Evolutionary conservation across 2,888 invertebrate genomes (phyloP).

Genomic region (Tholera decimalis): DNA sequence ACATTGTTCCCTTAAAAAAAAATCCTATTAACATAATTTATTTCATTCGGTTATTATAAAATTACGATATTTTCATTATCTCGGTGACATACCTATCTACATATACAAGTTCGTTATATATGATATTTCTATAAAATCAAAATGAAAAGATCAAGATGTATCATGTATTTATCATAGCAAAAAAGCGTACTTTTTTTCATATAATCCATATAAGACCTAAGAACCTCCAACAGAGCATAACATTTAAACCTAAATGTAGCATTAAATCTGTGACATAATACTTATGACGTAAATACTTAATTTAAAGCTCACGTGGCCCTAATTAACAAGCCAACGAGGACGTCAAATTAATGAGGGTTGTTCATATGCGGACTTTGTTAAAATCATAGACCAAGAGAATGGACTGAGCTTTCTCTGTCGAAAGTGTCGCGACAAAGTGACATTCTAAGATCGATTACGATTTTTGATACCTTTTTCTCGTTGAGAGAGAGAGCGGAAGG

Average conservation of each 20-base stretch:
- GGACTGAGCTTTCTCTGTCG: not conserved
- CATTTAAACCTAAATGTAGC: not conserved
- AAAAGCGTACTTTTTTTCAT: too few relatives aligned
- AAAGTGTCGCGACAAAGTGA: not conserved
- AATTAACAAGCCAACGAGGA: conserved; percentile 60
- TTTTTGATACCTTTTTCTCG: too few relatives aligned
- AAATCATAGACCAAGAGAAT: not conserved
- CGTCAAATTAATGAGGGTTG: conserved; percentile 62
- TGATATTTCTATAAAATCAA: too few relatives aligned
- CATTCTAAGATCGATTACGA: not conserved
- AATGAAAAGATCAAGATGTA: too few relatives aligned
- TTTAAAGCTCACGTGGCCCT: conserved; percentile 46
- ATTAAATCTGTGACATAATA: conserved; percentile 20
- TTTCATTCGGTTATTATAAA: too few relatives aligned
- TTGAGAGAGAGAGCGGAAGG: too few relatives aligned
- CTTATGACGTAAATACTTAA: conserved; percentile 42
- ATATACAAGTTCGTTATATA: too few relatives aligned
- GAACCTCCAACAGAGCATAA: not conserved
- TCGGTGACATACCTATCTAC: too few relatives aligned
- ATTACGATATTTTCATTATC: too few relatives aligned
- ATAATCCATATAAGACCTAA: not conserved
- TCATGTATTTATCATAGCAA: too few relatives aligned
- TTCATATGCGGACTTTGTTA: conserved; percentile 56
- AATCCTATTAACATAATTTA: too few relatives aligned
- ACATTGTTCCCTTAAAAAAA: too few relatives aligned